Conservation (phyloP, 2,113 vertebrate genomes). For the Campylomormyrus numenius region DNA sequence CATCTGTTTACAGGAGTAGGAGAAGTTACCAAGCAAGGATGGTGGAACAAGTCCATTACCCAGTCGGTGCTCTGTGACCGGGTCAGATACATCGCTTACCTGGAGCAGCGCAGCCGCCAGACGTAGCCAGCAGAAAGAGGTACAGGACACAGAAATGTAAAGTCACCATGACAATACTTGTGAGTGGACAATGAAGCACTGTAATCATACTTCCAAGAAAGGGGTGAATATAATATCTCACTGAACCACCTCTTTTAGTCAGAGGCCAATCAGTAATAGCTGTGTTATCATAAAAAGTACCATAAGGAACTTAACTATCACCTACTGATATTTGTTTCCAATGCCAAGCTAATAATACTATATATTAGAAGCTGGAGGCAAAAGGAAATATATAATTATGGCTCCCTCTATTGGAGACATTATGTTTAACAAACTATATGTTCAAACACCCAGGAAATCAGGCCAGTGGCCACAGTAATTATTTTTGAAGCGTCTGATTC, state of each 20-base stretch:
- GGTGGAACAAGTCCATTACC: neutral
- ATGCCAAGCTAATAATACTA: neutral
- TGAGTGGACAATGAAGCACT: neutral
- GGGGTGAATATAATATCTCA: neutral
- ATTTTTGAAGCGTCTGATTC: neutral
- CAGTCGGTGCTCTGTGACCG: neutral
- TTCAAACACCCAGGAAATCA: neutral
- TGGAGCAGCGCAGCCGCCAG: neutral
- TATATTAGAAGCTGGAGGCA: neutral
- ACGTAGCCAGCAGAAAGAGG: conserved; percentile 1
- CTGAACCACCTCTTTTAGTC: neutral
- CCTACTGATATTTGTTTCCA: neutral
- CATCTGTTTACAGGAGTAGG: neutral
- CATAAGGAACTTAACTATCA: neutral
- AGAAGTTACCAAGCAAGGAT: neutral
- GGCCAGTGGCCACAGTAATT: neutral
- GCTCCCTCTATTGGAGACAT: neutral
- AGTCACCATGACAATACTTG: neutral
- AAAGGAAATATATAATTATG: neutral
- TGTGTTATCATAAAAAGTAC: neutral
- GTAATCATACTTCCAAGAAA: neutral
- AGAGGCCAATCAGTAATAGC: conserved; percentile 1
- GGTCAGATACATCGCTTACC: neutral
- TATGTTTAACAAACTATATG: neutral
- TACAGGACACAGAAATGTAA: neutral